Conservation (phyloP, 2,113 vertebrate species). For the Saccopteryx leptura region DNA sequence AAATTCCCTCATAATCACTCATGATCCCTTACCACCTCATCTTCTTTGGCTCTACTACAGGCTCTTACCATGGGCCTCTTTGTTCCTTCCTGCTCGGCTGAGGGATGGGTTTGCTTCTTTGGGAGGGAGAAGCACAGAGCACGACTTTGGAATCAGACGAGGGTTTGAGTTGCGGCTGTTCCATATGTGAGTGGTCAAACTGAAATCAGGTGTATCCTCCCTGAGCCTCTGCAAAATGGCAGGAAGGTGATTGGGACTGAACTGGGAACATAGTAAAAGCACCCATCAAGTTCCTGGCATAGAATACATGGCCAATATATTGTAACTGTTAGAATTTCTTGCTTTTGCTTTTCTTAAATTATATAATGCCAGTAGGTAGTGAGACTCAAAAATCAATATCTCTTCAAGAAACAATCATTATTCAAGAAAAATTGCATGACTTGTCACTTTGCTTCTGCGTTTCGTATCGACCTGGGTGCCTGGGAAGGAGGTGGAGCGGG, state of each 20-base stretch:
- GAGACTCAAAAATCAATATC: conserved; percentile 29
- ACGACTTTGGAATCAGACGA: neutral
- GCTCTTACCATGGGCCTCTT: neutral
- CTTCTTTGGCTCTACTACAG: neutral
- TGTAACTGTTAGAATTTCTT: conserved; percentile 13
- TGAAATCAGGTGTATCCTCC: neutral
- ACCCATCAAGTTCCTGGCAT: neutral
- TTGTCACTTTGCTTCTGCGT: neutral
- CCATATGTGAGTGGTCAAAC: neutral
- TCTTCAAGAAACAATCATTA: neutral
- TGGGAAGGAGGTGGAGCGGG: neutral
- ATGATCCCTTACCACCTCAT: neutral
- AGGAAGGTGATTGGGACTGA: neutral
- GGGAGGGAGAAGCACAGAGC: neutral
- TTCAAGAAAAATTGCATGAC: no score
- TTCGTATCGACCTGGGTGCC: neutral
- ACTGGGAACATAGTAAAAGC: neutral
- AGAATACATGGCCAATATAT: neutral
- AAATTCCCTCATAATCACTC: neutral
- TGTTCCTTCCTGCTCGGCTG: neutral
- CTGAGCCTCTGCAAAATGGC: neutral
- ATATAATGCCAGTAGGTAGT: neutral
- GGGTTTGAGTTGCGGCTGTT: neutral
- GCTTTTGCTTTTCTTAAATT: conserved; percentile 29
- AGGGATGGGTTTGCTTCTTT: neutral